These are phyloP conservation scores for Diachasma alloeum DNA, from an alignment of 1,140 invertebrate species.

Conservation along the genomic window DNA sequence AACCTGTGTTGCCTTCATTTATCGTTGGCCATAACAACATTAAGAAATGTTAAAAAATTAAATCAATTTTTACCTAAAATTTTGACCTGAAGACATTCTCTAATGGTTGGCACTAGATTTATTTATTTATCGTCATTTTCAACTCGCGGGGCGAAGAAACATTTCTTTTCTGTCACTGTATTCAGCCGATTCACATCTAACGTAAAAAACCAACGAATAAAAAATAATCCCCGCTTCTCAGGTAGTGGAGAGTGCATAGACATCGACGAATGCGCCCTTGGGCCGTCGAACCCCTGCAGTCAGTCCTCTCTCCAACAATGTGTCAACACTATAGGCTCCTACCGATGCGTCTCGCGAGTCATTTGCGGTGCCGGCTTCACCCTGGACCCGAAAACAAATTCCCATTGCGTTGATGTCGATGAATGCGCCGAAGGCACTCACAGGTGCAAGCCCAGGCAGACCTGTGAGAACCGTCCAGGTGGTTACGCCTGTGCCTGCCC, in stretches of 20 bases:
- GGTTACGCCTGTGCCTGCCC: slow-evolving; percentile 81
- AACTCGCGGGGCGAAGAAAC: no score
- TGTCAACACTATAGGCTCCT: slow-evolving; percentile 69
- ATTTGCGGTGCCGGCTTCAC: slow-evolving; percentile 82
- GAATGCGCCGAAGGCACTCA: slow-evolving; percentile 75
- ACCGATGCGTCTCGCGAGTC: slow-evolving; percentile 68
- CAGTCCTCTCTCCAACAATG: slow-evolving; percentile 57
- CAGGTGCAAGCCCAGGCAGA: slow-evolving; percentile 74
- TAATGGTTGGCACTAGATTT: no score
- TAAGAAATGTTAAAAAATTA: no score
- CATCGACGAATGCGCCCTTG: slow-evolving; percentile 66
- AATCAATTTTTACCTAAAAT: no score
- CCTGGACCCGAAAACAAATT: slow-evolving; percentile 51
- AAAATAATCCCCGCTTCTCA: no score
- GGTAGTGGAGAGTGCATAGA: slow-evolving; percentile 56
- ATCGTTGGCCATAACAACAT: no score
- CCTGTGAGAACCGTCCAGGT: slow-evolving; percentile 78
- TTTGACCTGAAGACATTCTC: no score
- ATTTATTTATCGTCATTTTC: no score
- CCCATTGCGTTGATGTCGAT: slow-evolving; percentile 72
- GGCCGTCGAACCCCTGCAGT: slow-evolving; percentile 41
- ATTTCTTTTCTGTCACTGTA: no score
- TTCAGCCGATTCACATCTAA: no score
- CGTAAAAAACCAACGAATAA: no score
- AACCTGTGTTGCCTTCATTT: no score